A percentile compares a stretch with the other conserved stretches of the same genome.
Conservation (phyloP, 2,797 vertebrate genomes). For the Luscinia megarhynchos region DNA sequence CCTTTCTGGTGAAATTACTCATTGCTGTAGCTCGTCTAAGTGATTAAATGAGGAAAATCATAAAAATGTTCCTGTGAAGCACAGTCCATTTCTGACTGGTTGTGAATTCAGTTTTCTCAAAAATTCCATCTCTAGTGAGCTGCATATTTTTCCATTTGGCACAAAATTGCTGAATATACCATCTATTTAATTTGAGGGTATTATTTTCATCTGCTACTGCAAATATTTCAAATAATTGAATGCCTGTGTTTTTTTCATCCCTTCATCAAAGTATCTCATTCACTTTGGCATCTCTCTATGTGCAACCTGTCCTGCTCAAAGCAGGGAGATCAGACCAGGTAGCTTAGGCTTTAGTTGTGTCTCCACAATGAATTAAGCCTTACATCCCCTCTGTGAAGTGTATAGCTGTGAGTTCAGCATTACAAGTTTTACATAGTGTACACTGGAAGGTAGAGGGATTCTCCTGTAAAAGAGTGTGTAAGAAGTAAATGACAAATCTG, state of each 20-base stretch:
- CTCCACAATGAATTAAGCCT: neutral
- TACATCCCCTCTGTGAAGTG: neutral
- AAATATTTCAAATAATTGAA: neutral
- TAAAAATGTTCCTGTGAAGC: neutral
- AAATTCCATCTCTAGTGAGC: neutral
- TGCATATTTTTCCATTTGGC: neutral
- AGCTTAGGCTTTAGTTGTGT: neutral
- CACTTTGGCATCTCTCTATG: neutral
- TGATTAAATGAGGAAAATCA: neutral
- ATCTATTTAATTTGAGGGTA: neutral
- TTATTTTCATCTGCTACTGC: neutral
- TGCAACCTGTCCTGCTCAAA: neutral
- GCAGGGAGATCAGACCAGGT: neutral
- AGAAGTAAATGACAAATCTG: neutral
- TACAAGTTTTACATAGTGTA: neutral
- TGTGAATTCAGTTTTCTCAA: neutral
- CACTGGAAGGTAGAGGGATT: neutral
- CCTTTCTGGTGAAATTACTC: neutral
- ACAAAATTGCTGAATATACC: neutral
- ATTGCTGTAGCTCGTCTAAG: neutral
- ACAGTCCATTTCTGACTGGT: neutral
- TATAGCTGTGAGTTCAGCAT: neutral
- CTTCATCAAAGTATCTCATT: neutral
- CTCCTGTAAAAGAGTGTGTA: neutral
- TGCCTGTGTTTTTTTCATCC: neutral